phyloP scores from a whole-genome alignment of 2,113 vertebrate genomes.

The Ondatra zibethicus region DNA sequence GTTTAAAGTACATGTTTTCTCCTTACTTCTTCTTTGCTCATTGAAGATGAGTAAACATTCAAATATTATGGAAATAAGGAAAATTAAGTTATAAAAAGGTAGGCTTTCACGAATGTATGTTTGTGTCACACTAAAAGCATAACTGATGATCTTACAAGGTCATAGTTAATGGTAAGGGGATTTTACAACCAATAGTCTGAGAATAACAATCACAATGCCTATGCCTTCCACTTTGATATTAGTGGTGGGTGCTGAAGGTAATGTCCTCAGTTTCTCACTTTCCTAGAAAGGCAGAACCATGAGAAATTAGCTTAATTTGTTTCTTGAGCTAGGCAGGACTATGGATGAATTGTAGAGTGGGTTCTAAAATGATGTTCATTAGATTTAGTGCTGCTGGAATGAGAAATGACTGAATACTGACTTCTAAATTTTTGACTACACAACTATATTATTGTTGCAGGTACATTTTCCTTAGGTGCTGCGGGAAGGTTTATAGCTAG shows the following conservation, averaged over 20 bases:
- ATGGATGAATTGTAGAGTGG: not conserved
- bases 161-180: not conserved
- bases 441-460: rapidly evolving
- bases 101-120: not conserved
- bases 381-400: not conserved
- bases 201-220: not conserved
- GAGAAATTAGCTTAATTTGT: not conserved
- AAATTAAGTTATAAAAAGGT: not conserved
- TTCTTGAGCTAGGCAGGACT: not conserved
- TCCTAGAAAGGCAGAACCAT: not conserved
- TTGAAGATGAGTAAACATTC: not conserved
- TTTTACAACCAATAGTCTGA: not conserved
- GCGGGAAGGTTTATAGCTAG: too few relatives aligned
- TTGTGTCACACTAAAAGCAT: not conserved
- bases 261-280: not conserved
- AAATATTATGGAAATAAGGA: not conserved
- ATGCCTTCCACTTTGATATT: not conserved
- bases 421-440: not conserved
- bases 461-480: rapidly evolving
- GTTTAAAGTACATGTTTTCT: rapidly evolving
- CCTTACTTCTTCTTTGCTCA: not conserved
- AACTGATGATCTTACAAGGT: not conserved
- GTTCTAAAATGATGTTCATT: not conserved
- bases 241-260: not conserved
- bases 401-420: not conserved